Conservation (phyloP, 2,888 invertebrate genomes). For the Lottia gigantea region DNA sequence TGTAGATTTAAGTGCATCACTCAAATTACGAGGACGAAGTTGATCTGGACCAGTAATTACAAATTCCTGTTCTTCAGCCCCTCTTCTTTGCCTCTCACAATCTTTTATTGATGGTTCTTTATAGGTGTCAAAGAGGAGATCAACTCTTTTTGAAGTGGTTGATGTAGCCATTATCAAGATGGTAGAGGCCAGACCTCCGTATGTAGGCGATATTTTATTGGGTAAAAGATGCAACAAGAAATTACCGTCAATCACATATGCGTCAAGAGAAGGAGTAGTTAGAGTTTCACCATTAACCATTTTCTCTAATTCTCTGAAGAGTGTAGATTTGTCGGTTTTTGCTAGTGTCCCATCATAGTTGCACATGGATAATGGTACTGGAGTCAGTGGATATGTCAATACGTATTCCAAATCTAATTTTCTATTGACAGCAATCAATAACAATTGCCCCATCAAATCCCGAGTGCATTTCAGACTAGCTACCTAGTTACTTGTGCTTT, state of each 20-base stretch:
- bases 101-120: constrained; percentile 4
- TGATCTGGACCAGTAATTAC: not conserved
- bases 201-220: not conserved
- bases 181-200: not conserved
- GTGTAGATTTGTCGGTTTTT: not conserved
- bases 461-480: not conserved
- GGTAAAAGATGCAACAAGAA: constrained; percentile 5
- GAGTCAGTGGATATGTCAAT: not conserved
- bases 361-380: not conserved
- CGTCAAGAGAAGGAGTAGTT: not conserved
- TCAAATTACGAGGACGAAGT: not conserved
- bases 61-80: not conserved
- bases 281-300: too few species aligned
- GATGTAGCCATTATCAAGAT: not conserved
- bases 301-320: too few species aligned
- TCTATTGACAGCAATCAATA: not conserved
- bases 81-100: not conserved
- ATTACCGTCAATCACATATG: not conserved
- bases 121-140: not conserved
- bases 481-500: not conserved
- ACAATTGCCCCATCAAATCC: not conserved
- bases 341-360: not conserved
- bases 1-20: not conserved
- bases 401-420: not conserved
- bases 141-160: not conserved